Conservation (phyloP, 2,797 vertebrate genomes). For the Malurus splendens region DNA sequence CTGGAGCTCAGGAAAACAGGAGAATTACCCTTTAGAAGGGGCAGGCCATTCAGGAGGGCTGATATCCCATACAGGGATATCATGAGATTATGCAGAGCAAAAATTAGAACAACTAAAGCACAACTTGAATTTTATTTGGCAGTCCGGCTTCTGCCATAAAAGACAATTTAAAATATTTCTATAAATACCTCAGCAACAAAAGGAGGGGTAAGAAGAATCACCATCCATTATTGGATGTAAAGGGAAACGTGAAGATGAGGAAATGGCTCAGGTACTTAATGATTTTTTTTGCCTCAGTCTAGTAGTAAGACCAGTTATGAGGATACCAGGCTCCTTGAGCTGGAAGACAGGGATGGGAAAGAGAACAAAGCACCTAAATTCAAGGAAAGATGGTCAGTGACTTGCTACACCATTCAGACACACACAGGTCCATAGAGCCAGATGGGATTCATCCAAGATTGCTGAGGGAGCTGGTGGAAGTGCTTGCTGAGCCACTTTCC, state of each 20-base stretch:
- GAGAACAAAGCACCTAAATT: background rate
- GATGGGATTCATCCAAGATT: background rate
- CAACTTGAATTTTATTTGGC: background rate
- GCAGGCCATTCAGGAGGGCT: background rate
- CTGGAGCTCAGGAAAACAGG: background rate
- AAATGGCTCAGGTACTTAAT: background rate
- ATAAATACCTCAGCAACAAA: background rate
- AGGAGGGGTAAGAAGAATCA: background rate
- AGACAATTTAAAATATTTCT: background rate
- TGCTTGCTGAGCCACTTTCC: background rate
- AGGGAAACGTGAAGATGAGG: background rate
- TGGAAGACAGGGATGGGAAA: background rate
- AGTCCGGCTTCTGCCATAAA: background rate
- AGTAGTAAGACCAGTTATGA: background rate
- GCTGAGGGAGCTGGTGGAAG: background rate
- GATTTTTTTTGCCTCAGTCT: background rate
- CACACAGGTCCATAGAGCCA: background rate
- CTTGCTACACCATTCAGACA: background rate
- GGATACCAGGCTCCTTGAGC: background rate
- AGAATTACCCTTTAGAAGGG: background rate
- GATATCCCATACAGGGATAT: too few species aligned
- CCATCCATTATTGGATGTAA: background rate
- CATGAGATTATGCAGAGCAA: background rate
- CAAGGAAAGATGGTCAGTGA: background rate
- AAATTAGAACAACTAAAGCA: background rate